phyloP scores from a whole-genome alignment of 2,797 vertebrate species.

The Corythornis leucogaster region DNA sequence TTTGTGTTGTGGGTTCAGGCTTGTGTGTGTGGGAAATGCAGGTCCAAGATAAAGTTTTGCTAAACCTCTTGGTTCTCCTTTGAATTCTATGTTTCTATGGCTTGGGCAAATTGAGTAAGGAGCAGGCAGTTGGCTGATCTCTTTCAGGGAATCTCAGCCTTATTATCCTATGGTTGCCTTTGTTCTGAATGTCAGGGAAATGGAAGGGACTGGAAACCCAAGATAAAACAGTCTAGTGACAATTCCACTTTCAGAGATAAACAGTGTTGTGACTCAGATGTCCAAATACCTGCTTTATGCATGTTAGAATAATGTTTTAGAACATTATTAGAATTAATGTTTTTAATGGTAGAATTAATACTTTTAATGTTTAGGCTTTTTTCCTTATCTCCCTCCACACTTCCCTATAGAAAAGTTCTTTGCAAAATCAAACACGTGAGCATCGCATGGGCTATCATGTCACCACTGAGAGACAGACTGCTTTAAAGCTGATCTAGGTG shows the following conservation, averaged over 20 bases:
- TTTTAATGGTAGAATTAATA: no score
- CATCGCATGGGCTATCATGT: neutral
- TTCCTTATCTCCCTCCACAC: neutral
- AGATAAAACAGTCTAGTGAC: no score
- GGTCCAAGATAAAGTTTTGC: neutral
- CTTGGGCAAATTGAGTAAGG: neutral
- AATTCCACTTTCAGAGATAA: no score
- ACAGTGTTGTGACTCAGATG: no score
- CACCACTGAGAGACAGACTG: neutral
- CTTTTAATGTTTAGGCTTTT: neutral
- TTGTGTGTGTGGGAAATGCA: neutral
- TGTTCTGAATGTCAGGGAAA: no score
- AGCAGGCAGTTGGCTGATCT: neutral
- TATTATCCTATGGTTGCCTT: no score
- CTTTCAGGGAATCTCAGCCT: no score
- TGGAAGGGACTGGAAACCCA: no score
- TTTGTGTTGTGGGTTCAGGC: neutral
- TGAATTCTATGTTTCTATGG: no score
- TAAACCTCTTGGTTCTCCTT: neutral
- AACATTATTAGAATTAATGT: no score
- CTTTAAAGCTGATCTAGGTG: neutral
- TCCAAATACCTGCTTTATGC: no score
- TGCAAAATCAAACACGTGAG: neutral
- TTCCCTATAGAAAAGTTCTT: neutral
- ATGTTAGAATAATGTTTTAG: no score